phyloP scores from a whole-genome alignment of 2,888 invertebrate genomes.

The Rhabditoides inermis region DNA sequence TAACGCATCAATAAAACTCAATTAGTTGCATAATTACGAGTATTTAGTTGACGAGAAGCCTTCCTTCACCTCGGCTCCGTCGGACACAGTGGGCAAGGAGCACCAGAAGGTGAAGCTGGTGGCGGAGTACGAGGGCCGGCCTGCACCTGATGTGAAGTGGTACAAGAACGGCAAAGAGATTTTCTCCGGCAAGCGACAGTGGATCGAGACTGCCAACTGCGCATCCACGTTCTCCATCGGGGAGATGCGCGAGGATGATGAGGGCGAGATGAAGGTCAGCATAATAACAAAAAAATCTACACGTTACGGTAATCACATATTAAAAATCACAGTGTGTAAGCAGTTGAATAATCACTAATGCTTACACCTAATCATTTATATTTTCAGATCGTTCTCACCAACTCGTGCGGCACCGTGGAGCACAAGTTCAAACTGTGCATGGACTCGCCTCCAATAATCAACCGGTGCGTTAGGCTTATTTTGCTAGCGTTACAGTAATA shows the following conservation, averaged over 20 bases:
- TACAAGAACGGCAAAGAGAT: conserved; percentile 45
- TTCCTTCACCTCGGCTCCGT: no score
- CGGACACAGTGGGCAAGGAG: neutral
- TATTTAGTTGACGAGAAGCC: no score
- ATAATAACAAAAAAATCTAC: neutral
- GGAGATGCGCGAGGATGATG: conserved; percentile 41
- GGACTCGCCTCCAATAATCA: conserved; percentile 24
- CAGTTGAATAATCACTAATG: conserved; percentile 46
- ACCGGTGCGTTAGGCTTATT: neutral
- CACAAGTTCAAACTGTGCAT: conserved; percentile 27
- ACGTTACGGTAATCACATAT: no score
- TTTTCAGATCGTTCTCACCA: conserved; percentile 9
- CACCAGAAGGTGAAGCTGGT: conserved; percentile 59
- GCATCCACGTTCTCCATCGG: conserved; percentile 26
- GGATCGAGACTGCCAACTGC: conserved; percentile 27
- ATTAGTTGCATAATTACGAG: no score
- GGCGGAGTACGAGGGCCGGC: conserved; percentile 70
- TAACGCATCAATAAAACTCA: neutral
- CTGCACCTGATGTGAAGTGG: conserved; percentile 71
- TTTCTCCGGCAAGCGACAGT: conserved; percentile 37
- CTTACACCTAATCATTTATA: no score
- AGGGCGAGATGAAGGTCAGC: conserved; percentile 23
- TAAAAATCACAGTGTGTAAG: no score
- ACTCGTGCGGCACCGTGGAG: conserved; percentile 14
- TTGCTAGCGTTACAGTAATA: neutral